Evolutionary conservation across 2,797 vertebrate species (phyloP), one percentile per base, ranked within the genome.

Genomic region (Platyrinchus mystaceus): DNA sequence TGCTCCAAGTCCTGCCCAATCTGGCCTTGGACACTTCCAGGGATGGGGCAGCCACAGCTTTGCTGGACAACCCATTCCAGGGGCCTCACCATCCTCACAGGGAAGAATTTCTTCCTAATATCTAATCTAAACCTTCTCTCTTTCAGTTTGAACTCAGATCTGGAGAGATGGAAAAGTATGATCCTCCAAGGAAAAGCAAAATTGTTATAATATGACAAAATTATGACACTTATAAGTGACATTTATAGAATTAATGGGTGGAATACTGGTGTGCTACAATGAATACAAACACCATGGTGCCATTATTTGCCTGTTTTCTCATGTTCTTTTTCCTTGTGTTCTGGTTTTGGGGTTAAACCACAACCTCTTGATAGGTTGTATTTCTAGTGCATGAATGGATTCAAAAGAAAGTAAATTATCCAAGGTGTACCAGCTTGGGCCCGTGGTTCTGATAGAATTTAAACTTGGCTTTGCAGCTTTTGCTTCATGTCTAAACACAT

Each of bases 61-160:
- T 13, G 43, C 32, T 75, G 70, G 8, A 2, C 1, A 62, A 0
- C 30, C 41, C 17, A 9, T 37, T 7, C 47, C 47, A 68, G 36
- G 6, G 6, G 4, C 27, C 41, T 49, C 0, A 0, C 27, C 23
- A 30, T 37, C 11, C 49, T 43, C 5, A 1, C 15, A 63, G 20
- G 8, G 6, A 62, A 62, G 1, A 21, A 69, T 37, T 56, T 22
- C 6, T 69, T 55, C 78, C 28, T 37, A 19, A 56, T 26, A 50
- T 19, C 43, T 9, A 22, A 69, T 50, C n/a, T 89, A 44, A 63
- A 21, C 16, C 17, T 63, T 3, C 14, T 30, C 5, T 37, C 50
- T 70, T 26, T 44, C 17, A 34, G 12, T 63, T 76, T 76, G 32
- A 69, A 49, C 24, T 14, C 0, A 1, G 10, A 41, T 69, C 19